Evolutionary conservation across 2,797 vertebrate species (phyloP).

Genomic region (Alectoris magna): DNA sequence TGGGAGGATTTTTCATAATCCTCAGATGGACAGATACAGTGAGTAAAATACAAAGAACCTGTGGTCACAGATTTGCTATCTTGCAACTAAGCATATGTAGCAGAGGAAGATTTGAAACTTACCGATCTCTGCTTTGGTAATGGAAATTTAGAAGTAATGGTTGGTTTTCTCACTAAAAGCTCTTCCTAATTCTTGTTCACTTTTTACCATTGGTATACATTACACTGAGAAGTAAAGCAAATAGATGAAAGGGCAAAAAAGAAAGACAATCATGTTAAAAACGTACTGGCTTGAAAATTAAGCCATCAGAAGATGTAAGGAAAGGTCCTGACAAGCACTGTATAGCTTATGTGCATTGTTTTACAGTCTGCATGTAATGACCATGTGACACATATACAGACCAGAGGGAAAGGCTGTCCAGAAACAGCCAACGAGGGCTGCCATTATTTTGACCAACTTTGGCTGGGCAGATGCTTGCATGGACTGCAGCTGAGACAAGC

Average conservation of each 20-base stretch:
- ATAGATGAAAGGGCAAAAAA: neutral
- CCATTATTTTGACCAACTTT: neutral
- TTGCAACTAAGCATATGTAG: slow-evolving; percentile 10
- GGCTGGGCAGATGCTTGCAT: neutral
- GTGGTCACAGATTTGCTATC: slow-evolving; percentile 37
- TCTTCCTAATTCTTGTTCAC: neutral
- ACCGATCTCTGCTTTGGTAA: slow-evolving; percentile 39
- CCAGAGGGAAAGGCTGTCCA: neutral
- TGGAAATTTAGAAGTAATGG: slow-evolving; percentile 53
- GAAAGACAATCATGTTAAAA: neutral
- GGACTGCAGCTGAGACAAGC: neutral
- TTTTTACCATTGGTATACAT: neutral
- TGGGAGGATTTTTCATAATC: slow-evolving; percentile 36
- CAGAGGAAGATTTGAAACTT: slow-evolving; percentile 47
- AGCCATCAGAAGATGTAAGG: neutral
- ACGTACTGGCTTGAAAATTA: neutral
- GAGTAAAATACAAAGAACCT: slow-evolving; percentile 39
- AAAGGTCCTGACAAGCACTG: neutral
- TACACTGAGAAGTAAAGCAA: neutral
- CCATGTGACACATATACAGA: neutral
- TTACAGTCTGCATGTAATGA: neutral
- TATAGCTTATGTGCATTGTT: neutral
- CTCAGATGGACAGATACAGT: slow-evolving; percentile 11
- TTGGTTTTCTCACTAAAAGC: slow-evolving; percentile 33
- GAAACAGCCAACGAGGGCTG: neutral